phyloP scores from a whole-genome alignment of 2,888 invertebrate species.

The Gortyna flavago region DNA sequence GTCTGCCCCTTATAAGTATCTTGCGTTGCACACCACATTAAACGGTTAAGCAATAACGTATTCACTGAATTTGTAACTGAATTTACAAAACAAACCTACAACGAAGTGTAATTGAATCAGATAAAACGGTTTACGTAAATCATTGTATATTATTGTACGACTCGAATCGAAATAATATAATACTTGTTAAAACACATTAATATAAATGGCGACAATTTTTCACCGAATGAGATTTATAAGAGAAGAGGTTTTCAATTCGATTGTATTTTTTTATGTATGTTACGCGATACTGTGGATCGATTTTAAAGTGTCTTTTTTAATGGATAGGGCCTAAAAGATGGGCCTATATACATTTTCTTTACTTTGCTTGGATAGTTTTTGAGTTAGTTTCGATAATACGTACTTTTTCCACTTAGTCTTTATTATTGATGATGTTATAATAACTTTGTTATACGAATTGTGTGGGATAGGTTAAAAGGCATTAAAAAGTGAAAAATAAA shows the following conservation, averaged over 20 bases:
- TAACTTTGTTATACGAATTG: no score
- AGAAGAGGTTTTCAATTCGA: not conserved
- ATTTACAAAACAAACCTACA: conserved; percentile 21
- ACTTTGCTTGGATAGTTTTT: no score
- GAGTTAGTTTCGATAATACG: no score
- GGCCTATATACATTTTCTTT: no score
- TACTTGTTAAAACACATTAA: not conserved
- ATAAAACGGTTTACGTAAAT: conserved; percentile 10
- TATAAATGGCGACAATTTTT: not conserved
- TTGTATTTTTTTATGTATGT: not conserved
- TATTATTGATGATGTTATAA: no score
- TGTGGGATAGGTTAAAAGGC: no score
- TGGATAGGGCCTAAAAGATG: no score
- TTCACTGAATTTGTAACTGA: conserved; percentile 19
- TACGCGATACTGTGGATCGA: not conserved
- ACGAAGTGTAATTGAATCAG: conserved; percentile 17
- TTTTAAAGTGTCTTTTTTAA: no score
- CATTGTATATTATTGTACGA: not conserved
- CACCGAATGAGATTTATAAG: not conserved
- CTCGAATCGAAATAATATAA: not conserved
- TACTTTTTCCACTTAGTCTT: no score
- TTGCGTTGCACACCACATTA: conserved; percentile 8
- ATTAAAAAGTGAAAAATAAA: no score
- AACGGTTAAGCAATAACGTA: conserved; percentile 9
- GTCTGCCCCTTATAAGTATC: not conserved